Evolutionary conservation across 2,113 vertebrate species (phyloP).

Genomic region (Oostethus manadensis): DNA sequence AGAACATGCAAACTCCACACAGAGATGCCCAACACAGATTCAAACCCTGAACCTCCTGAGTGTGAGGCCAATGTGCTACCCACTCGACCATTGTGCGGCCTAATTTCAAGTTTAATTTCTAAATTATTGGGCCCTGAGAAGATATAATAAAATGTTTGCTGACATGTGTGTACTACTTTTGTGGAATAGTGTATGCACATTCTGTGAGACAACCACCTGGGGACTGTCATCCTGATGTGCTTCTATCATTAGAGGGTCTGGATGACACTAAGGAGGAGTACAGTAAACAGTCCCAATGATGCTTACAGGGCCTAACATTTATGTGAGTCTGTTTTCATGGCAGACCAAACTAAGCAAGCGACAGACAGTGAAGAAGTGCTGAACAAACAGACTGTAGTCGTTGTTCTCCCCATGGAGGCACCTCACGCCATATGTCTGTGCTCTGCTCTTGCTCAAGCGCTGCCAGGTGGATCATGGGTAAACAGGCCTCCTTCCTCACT

Average conservation of each 20-base stretch:
- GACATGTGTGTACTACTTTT: no score
- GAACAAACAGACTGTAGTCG: conserved; percentile 38
- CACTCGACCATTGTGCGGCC: no score
- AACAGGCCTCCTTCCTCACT: conserved; percentile 54
- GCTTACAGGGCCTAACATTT: conserved; percentile 45
- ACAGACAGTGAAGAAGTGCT: conserved; percentile 36
- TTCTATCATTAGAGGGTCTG: conserved; percentile 11
- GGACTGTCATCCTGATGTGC: conserved; percentile 34
- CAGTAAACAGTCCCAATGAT: conserved; percentile 44
- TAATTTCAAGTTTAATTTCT: no score
- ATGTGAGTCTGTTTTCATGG: background rate
- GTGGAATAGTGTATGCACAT: conserved; percentile 5
- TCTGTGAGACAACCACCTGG: conserved; percentile 17
- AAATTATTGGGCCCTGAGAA: no score
- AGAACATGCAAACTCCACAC: no score
- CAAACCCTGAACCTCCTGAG: no score
- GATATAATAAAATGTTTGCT: no score
- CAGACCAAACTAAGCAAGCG: conserved; percentile 26
- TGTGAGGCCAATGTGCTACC: no score
- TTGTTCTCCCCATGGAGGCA: conserved; percentile 15
- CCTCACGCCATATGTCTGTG: conserved; percentile 16
- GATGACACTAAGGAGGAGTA: conserved; percentile 24
- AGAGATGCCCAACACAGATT: no score
- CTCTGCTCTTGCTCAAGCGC: conserved; percentile 52
- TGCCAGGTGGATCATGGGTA: conserved; percentile 66